phyloP scores from a whole-genome alignment of 2,113 vertebrate genomes.

The Pelecanoides urinatrix region DNA sequence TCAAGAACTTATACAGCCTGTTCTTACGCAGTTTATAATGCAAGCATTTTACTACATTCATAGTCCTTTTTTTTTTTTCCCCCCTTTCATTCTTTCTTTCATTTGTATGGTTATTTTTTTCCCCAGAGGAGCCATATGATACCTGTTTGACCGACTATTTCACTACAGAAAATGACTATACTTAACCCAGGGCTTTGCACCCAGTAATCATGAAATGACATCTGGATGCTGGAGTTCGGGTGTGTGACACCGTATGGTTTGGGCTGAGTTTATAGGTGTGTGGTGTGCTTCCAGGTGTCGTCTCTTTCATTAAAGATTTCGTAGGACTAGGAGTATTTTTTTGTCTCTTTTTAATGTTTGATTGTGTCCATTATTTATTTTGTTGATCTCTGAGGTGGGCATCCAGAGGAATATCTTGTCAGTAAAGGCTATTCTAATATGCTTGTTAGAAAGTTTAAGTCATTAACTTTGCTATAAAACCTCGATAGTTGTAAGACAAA shows the following conservation, averaged over 20 bases:
- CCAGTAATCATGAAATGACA: no score
- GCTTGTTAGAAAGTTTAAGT: background rate
- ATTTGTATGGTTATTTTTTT: background rate
- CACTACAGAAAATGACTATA: background rate
- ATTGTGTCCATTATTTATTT: background rate
- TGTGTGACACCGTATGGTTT: background rate
- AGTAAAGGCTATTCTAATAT: background rate
- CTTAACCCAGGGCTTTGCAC: background rate
- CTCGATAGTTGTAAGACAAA: background rate
- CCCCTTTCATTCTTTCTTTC: no score
- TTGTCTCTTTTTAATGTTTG: background rate
- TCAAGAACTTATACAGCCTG: background rate
- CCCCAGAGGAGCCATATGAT: background rate
- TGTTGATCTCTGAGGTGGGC: background rate
- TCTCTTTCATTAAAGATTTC: background rate
- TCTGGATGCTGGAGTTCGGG: background rate
- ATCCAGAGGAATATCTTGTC: background rate
- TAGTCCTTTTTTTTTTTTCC: background rate
- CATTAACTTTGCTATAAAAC: background rate
- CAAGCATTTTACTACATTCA: background rate
- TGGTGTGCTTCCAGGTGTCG: background rate
- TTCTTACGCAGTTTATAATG: background rate
- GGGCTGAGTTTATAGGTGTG: background rate
- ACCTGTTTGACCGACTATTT: background rate
- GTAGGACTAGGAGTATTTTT: background rate